Evolutionary conservation across 2,888 invertebrate species (phyloP).

Genomic region (Galeruca laticollis): DNA sequence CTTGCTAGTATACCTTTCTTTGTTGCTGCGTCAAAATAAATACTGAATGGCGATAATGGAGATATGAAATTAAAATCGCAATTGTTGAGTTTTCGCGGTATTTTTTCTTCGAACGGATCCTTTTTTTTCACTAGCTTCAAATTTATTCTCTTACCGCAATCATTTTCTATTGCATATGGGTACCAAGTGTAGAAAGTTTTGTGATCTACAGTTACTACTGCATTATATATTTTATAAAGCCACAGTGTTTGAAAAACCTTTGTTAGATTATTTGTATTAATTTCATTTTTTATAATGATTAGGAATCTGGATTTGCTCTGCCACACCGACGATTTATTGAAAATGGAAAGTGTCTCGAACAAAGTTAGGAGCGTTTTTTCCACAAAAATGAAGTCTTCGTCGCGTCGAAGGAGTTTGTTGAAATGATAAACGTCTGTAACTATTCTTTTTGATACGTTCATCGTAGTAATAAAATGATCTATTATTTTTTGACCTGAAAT

Average conservation of each 20-base stretch:
- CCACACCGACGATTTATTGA: slow-evolving; percentile 14
- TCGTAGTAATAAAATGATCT: background rate
- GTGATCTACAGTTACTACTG: background rate
- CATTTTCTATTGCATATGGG: slow-evolving; percentile 13
- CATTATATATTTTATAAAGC: slow-evolving; percentile 8
- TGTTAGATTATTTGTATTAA: background rate
- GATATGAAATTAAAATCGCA: slow-evolving; percentile 12
- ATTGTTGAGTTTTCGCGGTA: slow-evolving; percentile 1
- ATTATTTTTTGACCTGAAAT: slow-evolving; percentile 2
- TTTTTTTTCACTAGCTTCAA: background rate
- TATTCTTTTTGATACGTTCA: background rate
- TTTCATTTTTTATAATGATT: background rate
- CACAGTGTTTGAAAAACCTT: background rate
- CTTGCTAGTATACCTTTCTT: slow-evolving; percentile 7
- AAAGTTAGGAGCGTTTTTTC: background rate
- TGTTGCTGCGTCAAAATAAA: background rate
- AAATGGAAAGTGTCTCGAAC: background rate
- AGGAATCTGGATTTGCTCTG: slow-evolving; percentile 11
- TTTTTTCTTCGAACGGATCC: slow-evolving; percentile 4
- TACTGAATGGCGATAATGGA: background rate
- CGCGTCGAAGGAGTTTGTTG: background rate
- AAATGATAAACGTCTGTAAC: background rate
- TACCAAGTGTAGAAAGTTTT: slow-evolving; percentile 17
- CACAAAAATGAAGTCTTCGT: slow-evolving; percentile 12
- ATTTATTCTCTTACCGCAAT: slow-evolving; percentile 9